Conservation (phyloP, 2,888 invertebrate genomes). For the Choreutis nemorana region DNA sequence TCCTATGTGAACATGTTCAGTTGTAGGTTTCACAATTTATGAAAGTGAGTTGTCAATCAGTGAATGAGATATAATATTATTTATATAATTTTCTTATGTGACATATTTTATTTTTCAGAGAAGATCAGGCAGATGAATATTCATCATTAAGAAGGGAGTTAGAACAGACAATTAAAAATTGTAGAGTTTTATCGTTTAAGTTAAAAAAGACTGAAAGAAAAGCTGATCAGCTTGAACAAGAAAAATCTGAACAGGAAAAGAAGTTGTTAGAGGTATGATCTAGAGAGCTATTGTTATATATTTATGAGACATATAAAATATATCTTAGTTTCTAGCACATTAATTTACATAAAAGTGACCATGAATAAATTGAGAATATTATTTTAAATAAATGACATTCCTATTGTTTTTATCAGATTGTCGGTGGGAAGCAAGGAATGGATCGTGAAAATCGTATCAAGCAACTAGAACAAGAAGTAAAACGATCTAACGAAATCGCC, state of each 20-base stretch:
- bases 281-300: not conserved
- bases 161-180: conserved; percentile 97
- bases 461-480: conserved; percentile 86
- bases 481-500: conserved; percentile 79
- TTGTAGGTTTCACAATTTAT: conserved; percentile 8
- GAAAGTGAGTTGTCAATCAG: no score
- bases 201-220: conserved; percentile 93
- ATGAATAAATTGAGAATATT: not conserved
- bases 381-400: not conserved
- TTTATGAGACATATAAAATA: not conserved
- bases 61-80: no score
- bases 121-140: conserved; percentile 97
- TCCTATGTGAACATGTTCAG: not conserved
- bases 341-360: not conserved
- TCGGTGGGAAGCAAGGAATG: conserved; percentile 67
- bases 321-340: not conserved
- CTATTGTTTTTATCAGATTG: conserved; percentile 30
- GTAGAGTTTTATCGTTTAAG: conserved; percentile 97
- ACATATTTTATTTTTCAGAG: conserved; percentile 61
- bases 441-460: conserved; percentile 75
- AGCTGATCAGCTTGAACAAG: conserved; percentile 85
- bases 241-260: conserved; percentile 78
- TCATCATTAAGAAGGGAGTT: conserved; percentile 92
- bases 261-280: conserved; percentile 66
- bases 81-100: no score